phyloP scores from a whole-genome alignment of 2,888 invertebrate species.

The Brenthis ino region DNA sequence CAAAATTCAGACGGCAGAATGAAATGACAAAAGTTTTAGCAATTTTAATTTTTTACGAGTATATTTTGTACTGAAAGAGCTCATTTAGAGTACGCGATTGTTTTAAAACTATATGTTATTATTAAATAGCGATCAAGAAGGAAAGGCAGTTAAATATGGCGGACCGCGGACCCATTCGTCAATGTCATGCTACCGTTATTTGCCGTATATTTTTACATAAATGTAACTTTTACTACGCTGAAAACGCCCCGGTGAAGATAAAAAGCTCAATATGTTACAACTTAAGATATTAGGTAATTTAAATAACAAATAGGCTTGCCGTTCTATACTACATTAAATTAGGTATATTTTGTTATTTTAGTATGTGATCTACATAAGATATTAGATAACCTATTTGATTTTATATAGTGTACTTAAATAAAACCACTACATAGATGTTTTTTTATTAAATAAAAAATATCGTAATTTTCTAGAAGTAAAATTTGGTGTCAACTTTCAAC shows the following conservation, averaged over 20 bases:
- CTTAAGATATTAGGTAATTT: constrained; percentile 28
- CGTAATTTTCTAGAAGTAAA: no score
- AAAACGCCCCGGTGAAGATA: constrained; percentile 28
- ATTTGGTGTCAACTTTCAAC: no score
- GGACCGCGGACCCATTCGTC: constrained; percentile 59
- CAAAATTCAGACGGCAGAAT: no score
- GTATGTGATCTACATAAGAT: background rate
- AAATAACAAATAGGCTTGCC: constrained; percentile 20
- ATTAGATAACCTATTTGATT: constrained; percentile 1
- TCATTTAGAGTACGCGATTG: background rate
- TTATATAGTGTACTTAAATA: constrained; percentile 1
- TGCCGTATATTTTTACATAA: constrained; percentile 71
- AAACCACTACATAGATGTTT: background rate
- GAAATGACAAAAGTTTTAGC: no score
- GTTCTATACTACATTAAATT: background rate
- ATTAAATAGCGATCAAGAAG: constrained; percentile 50
- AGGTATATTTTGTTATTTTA: no score
- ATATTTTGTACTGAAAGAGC: background rate
- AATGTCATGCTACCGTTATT: constrained; percentile 60
- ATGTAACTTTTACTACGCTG: constrained; percentile 52
- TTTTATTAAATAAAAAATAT: no score
- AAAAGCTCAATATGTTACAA: constrained; percentile 35
- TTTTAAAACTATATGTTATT: constrained; percentile 19
- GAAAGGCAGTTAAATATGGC: constrained; percentile 48
- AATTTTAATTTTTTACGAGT: background rate